A percentile compares a stretch with the other conserved stretches of the same genome.
Evolutionary conservation across 1,140 invertebrate genomes (phyloP).

Genomic region (Neodiprion virginianus): DNA sequence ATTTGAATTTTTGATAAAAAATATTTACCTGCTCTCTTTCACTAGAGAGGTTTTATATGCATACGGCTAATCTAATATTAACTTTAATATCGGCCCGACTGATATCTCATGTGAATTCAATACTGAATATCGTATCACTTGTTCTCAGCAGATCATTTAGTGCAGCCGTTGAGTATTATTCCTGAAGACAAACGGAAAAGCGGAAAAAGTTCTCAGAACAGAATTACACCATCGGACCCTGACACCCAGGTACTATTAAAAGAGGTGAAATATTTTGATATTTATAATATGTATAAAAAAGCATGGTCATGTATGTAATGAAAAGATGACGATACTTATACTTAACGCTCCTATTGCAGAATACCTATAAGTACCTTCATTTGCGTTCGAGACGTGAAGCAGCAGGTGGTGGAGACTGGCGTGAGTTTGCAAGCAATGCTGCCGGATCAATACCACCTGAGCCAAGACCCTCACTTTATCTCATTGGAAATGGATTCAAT

Average conservation of each 20-base stretch:
- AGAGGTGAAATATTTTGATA: conserved; percentile 40
- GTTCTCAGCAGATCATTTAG: conserved; percentile 52
- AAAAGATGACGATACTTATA: too few species aligned
- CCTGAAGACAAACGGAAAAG: conserved; percentile 55
- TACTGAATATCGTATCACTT: conserved; percentile 11
- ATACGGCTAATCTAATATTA: not conserved
- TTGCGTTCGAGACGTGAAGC: conserved; percentile 49
- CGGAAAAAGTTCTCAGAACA: conserved; percentile 54
- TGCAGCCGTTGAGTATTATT: conserved; percentile 49
- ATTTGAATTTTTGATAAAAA: conserved; percentile 11
- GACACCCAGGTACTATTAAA: conserved; percentile 55
- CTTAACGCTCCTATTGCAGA: conserved; percentile 27
- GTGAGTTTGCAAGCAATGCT: conserved; percentile 54
- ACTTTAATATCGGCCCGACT: not conserved
- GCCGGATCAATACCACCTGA: conserved; percentile 54
- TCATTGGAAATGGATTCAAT: conserved; percentile 53
- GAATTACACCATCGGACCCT: conserved; percentile 56
- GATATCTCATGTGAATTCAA: not conserved
- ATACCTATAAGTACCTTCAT: conserved; percentile 54
- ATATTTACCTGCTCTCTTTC: not conserved
- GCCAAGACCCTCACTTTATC: conserved; percentile 50
- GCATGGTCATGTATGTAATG: too few species aligned
- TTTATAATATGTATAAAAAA: not conserved
- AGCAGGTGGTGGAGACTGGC: conserved; percentile 48
- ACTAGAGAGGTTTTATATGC: not conserved